A percentile compares a stretch with the other conserved stretches of the same genome.
Conservation (phyloP, 2,797 vertebrate genomes). For the Crenuchus spilurus region DNA sequence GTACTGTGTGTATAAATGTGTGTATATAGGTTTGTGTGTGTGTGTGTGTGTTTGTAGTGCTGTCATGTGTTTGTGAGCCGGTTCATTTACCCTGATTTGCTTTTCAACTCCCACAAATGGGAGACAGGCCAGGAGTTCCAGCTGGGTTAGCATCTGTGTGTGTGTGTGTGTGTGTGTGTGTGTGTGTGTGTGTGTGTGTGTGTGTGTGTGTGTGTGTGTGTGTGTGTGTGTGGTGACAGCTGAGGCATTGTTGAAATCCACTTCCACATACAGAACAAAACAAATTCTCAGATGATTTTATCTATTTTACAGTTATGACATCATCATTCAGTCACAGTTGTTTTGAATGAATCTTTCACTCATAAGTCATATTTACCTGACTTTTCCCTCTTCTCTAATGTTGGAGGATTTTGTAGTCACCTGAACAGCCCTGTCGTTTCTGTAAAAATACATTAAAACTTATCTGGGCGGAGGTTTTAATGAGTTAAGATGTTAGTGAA, state of each 20-base stretch:
- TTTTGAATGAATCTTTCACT: too few relatives aligned
- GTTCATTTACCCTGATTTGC: slow-evolving; percentile 17
- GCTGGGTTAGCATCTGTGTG: slow-evolving; percentile 15
- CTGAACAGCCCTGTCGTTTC: too few relatives aligned
- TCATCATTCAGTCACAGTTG: too few relatives aligned
- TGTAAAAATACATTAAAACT: too few relatives aligned
- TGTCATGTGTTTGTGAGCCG: neutral
- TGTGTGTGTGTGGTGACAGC: slow-evolving; percentile 5
- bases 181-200: slow-evolving; percentile 9
- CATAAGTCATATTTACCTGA: too few relatives aligned
- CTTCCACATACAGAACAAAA: neutral
- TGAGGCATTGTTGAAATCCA: neutral
- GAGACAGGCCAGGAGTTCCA: slow-evolving; percentile 28
- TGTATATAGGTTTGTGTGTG: slow-evolving; percentile 1
- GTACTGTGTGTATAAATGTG: slow-evolving; percentile 18
- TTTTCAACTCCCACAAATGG: slow-evolving; percentile 15
- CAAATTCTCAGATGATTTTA: neutral
- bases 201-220: slow-evolving; percentile 25
- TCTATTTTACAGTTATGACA: too few relatives aligned
- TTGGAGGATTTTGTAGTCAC: too few relatives aligned
- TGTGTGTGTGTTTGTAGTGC: neutral
- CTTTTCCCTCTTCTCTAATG: too few relatives aligned
- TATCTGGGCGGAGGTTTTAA: too few relatives aligned
- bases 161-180: slow-evolving; percentile 24
- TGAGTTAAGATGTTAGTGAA: too few relatives aligned